Percentiles rank a stretch among this genome's conserved stretches.
Conservation (phyloP, 2,888 invertebrate genomes). For the Drosophila putrida region DNA sequence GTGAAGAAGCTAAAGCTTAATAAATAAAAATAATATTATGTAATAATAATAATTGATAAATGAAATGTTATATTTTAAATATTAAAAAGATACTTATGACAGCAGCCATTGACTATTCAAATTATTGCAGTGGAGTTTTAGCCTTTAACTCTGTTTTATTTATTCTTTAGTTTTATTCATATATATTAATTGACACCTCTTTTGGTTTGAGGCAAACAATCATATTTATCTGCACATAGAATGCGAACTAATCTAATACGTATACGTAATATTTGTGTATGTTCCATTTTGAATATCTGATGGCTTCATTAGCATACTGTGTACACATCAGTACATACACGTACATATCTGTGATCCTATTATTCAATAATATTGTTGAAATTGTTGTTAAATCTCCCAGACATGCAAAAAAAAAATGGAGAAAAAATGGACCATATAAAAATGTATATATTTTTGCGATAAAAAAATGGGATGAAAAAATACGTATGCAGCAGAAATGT, state of each 20-base stretch:
- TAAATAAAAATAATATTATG: too few species aligned
- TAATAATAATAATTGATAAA: too few species aligned
- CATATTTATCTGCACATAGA: background rate
- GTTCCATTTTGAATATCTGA: constrained; percentile 19
- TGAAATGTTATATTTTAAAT: background rate
- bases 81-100: background rate
- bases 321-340: background rate
- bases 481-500: constrained; percentile 25
- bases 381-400: constrained; percentile 15
- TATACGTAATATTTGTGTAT: background rate
- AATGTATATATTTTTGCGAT: constrained; percentile 3
- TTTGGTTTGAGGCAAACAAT: background rate
- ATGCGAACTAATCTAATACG: constrained; percentile 4
- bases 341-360: constrained; percentile 10
- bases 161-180: background rate
- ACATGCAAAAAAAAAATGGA: background rate
- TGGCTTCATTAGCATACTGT: constrained; percentile 25
- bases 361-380: constrained; percentile 15
- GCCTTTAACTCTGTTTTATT: background rate
- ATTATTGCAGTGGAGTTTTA: background rate
- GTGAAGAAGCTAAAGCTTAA: too few species aligned
- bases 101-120: background rate
- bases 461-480: background rate
- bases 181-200: background rate
- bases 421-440: constrained; percentile 15